Percentiles rank a stretch among this genome's conserved stretches.
phyloP scores from a whole-genome alignment of 2,797 vertebrate genomes.

The Characodon lateralis region DNA sequence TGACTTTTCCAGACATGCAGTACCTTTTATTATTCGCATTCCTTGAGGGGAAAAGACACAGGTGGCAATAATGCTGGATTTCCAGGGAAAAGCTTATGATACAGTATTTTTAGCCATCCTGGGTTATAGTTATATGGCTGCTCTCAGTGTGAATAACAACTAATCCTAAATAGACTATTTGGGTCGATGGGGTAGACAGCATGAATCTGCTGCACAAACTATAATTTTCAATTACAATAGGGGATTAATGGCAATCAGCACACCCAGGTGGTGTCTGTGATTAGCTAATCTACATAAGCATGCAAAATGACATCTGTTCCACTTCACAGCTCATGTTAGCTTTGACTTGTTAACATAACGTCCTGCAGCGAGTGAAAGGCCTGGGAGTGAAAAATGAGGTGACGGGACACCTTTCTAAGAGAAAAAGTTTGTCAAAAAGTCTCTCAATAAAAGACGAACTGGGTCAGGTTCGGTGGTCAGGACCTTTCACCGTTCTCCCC shows the following conservation, averaged over 20 bases:
- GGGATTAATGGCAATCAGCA: constrained; percentile 73
- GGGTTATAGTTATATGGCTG: constrained; percentile 18
- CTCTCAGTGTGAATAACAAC: constrained; percentile 44
- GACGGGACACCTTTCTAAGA: neutral
- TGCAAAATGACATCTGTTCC: constrained; percentile 73
- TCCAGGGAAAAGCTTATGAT: neutral
- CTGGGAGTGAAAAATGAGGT: constrained; percentile 15
- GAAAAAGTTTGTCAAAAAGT: constrained; percentile 16
- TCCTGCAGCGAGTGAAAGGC: constrained; percentile 13
- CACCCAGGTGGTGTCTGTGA: constrained; percentile 74
- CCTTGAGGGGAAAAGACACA: neutral
- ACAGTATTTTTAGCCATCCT: neutral
- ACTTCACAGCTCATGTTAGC: constrained; percentile 35
- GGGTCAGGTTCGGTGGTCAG: constrained; percentile 22
- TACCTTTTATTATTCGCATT: neutral
- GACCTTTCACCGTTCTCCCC: neutral
- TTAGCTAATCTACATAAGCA: constrained; percentile 68
- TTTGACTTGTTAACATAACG: constrained; percentile 47
- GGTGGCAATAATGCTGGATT: neutral
- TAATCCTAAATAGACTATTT: constrained; percentile 45
- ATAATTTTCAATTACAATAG: constrained; percentile 78
- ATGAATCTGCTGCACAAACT: constrained; percentile 40
- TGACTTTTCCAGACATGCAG: neutral
- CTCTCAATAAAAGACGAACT: constrained; percentile 4
- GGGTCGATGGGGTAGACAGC: constrained; percentile 37